Base-by-base conservation (phyloP, 2,888 invertebrate genomes). In the Formica aserva region DNA sequence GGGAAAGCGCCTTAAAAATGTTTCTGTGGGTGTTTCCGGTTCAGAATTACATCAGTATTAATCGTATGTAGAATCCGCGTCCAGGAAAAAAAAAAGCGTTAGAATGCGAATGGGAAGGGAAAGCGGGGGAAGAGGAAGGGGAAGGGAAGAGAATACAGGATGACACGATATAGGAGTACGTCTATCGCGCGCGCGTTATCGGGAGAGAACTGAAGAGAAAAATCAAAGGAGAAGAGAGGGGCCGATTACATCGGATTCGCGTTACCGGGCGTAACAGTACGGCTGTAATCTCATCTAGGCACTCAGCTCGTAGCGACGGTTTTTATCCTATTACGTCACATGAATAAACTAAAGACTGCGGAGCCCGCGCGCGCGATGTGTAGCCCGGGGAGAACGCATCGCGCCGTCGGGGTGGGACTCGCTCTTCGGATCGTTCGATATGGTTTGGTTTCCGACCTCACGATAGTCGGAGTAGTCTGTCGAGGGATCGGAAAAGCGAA, bases 321-420 rank as follows among this genome's bases (percentile, higher is more conserved):
- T 94, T 94, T 94, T 94, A 94, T 94, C 94, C 94, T 94, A 94
- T 94, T 94, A 94, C 93, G 93, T 93, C 93, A 93, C 94, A 94
- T 94, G 94, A 94, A 94, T 94, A 94, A 94, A 93, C 93, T 93
- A 94, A 93, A 92, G 92, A 92, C 92, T 92, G 87, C 91, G 93
- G 91, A 92, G 92, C 87, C 87, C 90, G 88, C 88, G 85, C 52
- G 52, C 52, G 52, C 52, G 52, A 52, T 52, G 86, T 86, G 86
- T 66, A 78, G 80, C 82, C 69, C 55, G 78, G 87, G 83, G 83
- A 76, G 62, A 75, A 89, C 81, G 82, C 84, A 87, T 83, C 87
- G 86, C 78, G 83, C 60, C 78, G 81, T 83, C 62, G 81, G 57
- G 65, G 76, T 35, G 76, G 83, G 67, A 52, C 41, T 78, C 48